Base-by-base conservation (phyloP, 2,113 vertebrate genomes). In the Chinchilla lanigera region DNA sequence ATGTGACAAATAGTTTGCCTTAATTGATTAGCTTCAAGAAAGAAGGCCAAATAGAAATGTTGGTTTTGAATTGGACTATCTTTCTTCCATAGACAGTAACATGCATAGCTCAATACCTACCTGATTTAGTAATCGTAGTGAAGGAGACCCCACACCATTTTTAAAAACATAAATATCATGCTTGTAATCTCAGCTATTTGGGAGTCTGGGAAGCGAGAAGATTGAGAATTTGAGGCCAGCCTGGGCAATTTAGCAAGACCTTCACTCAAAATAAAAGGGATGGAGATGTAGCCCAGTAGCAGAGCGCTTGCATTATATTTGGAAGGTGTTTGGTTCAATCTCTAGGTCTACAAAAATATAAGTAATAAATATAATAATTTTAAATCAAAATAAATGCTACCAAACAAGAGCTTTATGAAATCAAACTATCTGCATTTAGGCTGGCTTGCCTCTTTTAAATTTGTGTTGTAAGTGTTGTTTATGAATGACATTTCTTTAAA, bases 331-430 rank as follows among this genome's bases (percentile, higher is more conserved):
- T 30, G 30, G 19, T 80, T 54, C 30, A 35, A 35, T 33, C 33
- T 10, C 30, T 2, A n/a, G 17, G 8, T 19, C 50, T 7, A 8
- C 50, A 35, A 54, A 52, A 54, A 54, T 20, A 35, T 17, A 80
- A 35, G 33, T 44, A 80, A 89, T 14, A 86, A 93, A 75, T 63
- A 77, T 24, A 80, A n/a, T 71, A 47, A 92, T 82, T 96, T 86
- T 60, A 86, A 87, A 89, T 80, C 83, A 92, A 97, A 96, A 89
- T 3, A 77, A 75, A 73, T 77, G 61, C 65, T 88, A 90, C 90
- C n/a, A 96, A 96, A 82, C 80, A 67, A 95, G 56, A 67, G 35
- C 38, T 95, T 94, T 83, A 85, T 95, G 81, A 94, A 95, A 86
- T 88, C 87, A 75, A 47, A 71, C 81, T 75, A 78, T 82, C 67